Percentiles rank a stretch among this genome's conserved stretches.
Evolutionary conservation across 2,888 invertebrate genomes (phyloP).

Genomic region (Xanthorhoe spadicearia): DNA sequence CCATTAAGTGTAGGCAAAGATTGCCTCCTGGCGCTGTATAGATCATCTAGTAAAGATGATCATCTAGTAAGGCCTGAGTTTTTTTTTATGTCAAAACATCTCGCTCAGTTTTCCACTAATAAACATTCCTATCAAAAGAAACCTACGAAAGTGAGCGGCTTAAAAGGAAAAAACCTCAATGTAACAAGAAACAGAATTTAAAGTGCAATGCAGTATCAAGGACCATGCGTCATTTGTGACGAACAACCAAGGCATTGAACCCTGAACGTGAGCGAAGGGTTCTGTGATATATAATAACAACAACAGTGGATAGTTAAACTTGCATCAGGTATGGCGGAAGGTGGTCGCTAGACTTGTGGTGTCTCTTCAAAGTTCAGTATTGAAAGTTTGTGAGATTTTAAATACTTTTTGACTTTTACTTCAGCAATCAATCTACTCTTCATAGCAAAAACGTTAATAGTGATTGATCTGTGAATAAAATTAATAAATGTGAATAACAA

Average conservation of each 20-base stretch:
- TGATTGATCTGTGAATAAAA: neutral
- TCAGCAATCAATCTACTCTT: neutral
- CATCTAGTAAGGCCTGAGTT: too few relatives aligned
- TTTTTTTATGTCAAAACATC: too few relatives aligned
- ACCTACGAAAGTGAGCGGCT: slow-evolving; percentile 8
- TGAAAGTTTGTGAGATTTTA: slow-evolving; percentile 11
- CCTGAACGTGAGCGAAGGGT: slow-evolving; percentile 15
- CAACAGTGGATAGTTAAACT: slow-evolving; percentile 8
- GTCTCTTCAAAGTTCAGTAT: slow-evolving; percentile 13
- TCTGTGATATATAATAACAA: neutral
- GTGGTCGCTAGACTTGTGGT: neutral
- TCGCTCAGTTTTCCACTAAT: neutral
- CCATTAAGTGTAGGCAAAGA: too few relatives aligned
- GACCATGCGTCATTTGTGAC: slow-evolving; percentile 10
- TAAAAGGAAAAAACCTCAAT: slow-evolving; percentile 13
- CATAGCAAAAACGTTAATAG: neutral
- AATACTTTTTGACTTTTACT: neutral
- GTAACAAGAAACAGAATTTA: slow-evolving; percentile 11
- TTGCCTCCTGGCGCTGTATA: too few relatives aligned
- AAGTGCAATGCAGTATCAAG: neutral
- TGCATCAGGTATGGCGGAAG: slow-evolving; percentile 6
- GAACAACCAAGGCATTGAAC: slow-evolving; percentile 14
- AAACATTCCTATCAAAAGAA: neutral
- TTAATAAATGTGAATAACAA: neutral
- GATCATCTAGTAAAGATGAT: too few relatives aligned